Base-by-base conservation (phyloP, 2,888 invertebrate genomes). In the Papilio demoleus region DNA sequence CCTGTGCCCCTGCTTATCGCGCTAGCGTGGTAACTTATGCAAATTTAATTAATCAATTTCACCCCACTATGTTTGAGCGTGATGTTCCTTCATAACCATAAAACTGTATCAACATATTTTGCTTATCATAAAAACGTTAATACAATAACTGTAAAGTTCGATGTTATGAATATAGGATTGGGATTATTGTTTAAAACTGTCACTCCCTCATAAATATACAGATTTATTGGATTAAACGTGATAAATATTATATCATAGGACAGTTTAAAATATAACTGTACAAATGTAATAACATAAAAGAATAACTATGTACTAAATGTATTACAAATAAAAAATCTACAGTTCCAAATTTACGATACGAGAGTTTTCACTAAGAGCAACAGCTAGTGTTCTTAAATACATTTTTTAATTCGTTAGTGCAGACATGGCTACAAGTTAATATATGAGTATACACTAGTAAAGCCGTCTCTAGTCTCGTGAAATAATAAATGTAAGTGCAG, bases 21-120 rank as follows among this genome's bases (percentile, higher is more conserved):
- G 78, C 80, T 84, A 76, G 82, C 89, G 84, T 87, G 89, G 84
- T 84, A 87, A 88, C 86, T 89, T 90, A 90, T 92, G 90, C 86
- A 88, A 90, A 91, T 90, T 89, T 88, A 89, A 90, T 90, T 90
- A 92, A 90, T 90, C 86, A 88, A 88, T 87, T 88, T 88, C 81
- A 83, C 81, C 85, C 84, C 82, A 77, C 80, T 80, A 79, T 70
- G 73, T 73, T 68, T 67, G 70, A 74, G 72, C 68, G 71, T 65
- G 67, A 58, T 70, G 65, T 70, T 71, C 53, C 69, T 61, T 68
- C 66, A 71, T 66, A 70, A 72, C 27, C 36, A 76, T 76, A 76
- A 78, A 78, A 77, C 74, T 83, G 83, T 84, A 82, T 77, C 75
- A 74, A 24, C 64, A 63, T 36, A 59, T 59, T 64, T 64, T 27